Conservation (phyloP, 2,113 vertebrate species). For the Lontra canadensis region DNA sequence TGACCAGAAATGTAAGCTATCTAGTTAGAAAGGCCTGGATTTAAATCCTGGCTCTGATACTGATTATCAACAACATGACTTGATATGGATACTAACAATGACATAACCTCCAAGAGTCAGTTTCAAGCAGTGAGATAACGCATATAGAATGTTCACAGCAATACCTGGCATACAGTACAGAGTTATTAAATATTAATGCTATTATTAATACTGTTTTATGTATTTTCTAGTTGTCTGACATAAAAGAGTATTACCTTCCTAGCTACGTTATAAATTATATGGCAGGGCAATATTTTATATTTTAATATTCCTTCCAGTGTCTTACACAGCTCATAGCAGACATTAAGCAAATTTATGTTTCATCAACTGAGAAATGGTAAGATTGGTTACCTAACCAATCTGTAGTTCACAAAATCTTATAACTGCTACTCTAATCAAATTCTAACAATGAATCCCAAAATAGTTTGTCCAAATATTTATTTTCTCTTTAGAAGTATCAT, state of each 20-base stretch:
- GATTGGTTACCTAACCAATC: constrained; percentile 18
- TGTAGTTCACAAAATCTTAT: constrained; percentile 22
- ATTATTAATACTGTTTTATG: neutral
- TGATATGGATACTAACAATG: neutral
- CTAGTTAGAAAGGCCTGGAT: neutral
- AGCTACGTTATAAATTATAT: neutral
- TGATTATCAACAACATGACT: neutral
- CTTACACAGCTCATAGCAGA: neutral
- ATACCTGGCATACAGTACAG: neutral
- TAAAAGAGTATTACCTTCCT: neutral
- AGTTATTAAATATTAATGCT: neutral
- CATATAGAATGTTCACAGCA: neutral
- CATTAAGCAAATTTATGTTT: neutral
- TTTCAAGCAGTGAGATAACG: neutral
- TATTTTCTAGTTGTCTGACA: constrained; percentile 32
- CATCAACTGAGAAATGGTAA: neutral
- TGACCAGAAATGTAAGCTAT: neutral
- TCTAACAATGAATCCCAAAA: constrained; percentile 31
- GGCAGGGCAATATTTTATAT: neutral
- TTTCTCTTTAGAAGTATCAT: neutral
- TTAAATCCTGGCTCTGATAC: neutral
- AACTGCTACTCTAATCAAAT: neutral
- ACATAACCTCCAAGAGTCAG: neutral
- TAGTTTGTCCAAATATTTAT: neutral
- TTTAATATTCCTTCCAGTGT: neutral